Evolutionary conservation across 2,888 invertebrate genomes (phyloP).

Genomic region (Cosmia pyralina): DNA sequence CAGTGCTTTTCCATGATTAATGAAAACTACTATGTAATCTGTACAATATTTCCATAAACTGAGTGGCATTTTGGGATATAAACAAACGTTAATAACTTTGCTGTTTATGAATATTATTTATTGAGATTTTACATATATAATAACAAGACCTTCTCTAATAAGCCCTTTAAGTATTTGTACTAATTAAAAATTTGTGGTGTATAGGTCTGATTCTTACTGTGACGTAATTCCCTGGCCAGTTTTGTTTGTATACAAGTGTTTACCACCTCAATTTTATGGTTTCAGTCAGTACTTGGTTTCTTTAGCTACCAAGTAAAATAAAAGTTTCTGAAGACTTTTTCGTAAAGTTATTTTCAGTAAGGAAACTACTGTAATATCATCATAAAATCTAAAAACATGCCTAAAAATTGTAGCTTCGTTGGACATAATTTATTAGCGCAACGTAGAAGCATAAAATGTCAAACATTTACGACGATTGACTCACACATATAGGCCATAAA

Average conservation of each 20-base stretch:
- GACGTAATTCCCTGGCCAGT: too few species aligned
- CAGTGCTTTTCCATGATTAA: too few species aligned
- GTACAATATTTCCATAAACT: too few species aligned
- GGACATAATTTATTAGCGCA: conserved; percentile 46
- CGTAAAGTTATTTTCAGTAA: conserved; percentile 28
- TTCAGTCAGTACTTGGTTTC: not conserved
- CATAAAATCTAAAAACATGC: conserved; percentile 51
- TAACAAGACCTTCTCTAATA: too few species aligned
- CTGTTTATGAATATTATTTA: too few species aligned
- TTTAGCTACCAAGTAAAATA: not conserved
- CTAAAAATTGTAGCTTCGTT: conserved; percentile 52
- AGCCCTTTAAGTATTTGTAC: too few species aligned
- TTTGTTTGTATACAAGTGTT: not conserved
- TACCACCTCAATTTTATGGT: not conserved
- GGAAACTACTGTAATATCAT: conserved; percentile 37
- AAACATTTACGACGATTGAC: conserved; percentile 50
- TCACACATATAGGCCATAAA: conserved; percentile 35
- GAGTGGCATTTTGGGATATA: too few species aligned
- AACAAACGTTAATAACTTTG: too few species aligned
- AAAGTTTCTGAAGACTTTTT: not conserved
- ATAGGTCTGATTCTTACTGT: too few species aligned
- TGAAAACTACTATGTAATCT: too few species aligned
- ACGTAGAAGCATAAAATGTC: conserved; percentile 47
- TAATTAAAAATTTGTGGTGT: too few species aligned
- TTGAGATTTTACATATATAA: too few species aligned